Conservation (phyloP, 2,113 vertebrate genomes). For the Neoarius graeffei region DNA sequence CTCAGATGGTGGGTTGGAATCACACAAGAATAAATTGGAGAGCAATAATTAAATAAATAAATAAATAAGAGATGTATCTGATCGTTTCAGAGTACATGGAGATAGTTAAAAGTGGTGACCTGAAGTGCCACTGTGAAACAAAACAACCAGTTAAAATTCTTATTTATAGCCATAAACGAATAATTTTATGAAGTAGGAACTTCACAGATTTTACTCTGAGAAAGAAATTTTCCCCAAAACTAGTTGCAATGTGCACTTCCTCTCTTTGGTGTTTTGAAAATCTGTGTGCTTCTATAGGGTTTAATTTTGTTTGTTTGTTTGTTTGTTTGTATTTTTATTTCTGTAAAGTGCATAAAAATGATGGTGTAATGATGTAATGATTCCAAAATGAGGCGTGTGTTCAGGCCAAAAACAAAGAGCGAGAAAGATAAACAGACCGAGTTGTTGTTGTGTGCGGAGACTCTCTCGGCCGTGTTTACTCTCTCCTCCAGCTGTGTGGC, state of each 20-base stretch:
- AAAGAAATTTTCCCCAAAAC: no score
- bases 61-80: not conserved
- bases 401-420: not conserved
- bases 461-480: slow-evolving; percentile 50
- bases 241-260: not conserved
- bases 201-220: not conserved
- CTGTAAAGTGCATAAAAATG: not conserved
- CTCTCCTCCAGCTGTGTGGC: slow-evolving; percentile 55
- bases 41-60: no score
- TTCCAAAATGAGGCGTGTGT: not conserved
- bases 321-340: not conserved
- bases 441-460: slow-evolving; percentile 14
- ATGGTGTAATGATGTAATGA: not conserved
- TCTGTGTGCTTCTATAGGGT: not conserved
- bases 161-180: not conserved
- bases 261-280: not conserved
- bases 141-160: not conserved
- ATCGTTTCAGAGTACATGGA: not conserved
- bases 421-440: not conserved
- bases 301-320: not conserved
- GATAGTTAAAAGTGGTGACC: not conserved
- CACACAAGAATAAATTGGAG: no score
- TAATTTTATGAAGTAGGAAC: not conserved
- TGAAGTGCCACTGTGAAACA: not conserved
- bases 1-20: no score